Percentiles rank a stretch among this genome's conserved stretches.
Evolutionary conservation across 2,797 vertebrate species (phyloP).

Genomic region (Scyliorhinus canicula): DNA sequence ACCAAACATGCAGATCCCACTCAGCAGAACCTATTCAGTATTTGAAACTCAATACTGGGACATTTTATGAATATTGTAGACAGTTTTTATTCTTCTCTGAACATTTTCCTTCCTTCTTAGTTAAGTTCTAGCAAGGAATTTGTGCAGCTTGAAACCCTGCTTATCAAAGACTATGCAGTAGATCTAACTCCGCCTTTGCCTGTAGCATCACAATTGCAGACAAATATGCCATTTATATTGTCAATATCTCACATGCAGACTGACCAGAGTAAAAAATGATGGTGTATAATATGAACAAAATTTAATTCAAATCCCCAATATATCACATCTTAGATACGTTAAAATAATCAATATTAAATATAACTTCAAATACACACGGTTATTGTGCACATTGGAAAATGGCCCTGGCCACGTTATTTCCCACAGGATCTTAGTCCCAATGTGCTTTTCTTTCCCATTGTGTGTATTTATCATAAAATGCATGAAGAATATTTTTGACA

Average conservation of each 20-base stretch:
- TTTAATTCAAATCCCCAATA: neutral
- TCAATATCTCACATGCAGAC: neutral
- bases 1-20: neutral
- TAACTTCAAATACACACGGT: neutral
- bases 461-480: neutral
- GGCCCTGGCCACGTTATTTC: neutral
- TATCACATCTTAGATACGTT: neutral
- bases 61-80: neutral
- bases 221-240: neutral
- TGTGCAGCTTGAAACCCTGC: neutral
- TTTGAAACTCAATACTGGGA: neutral
- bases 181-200: neutral
- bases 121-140: neutral
- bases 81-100: neutral
- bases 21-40: neutral
- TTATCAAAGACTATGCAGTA: neutral
- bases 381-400: neutral
- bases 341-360: neutral
- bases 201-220: neutral
- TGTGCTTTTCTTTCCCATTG: neutral
- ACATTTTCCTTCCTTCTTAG: neutral
- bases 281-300: neutral
- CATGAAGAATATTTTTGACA: neutral
- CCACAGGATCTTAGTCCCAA: neutral
- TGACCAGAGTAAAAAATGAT: neutral